These are phyloP conservation scores for Epizoanthus scotinus DNA, from an alignment of 92 coral and sea anemone species.

Conservation along the genomic window DNA sequence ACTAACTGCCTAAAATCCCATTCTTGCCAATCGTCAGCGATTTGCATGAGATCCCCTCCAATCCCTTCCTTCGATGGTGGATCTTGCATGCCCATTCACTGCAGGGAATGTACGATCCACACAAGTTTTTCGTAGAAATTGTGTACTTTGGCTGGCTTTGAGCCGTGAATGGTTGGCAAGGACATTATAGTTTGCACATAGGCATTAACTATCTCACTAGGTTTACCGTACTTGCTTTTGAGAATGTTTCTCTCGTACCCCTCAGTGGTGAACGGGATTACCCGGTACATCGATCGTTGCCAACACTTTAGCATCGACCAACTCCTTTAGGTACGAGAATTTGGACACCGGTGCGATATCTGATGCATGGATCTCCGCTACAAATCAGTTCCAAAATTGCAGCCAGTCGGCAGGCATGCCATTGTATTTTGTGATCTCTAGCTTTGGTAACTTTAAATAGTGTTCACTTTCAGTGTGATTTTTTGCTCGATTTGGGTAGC, in stretches of 20 bases:
- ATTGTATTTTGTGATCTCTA: no score
- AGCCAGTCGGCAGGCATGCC: no score
- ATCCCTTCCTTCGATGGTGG: slow-evolving; percentile 60
- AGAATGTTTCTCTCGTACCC: slow-evolving; percentile 53
- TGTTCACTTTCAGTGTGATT: no score
- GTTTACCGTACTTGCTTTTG: slow-evolving; percentile 52
- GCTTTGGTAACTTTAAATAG: no score
- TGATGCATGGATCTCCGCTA: slow-evolving; percentile 25
- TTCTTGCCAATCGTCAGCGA: slow-evolving; percentile 60
- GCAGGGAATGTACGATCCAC: slow-evolving; percentile 55
- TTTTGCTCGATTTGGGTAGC: no score
- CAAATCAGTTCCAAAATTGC: no score
- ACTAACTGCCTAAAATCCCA: slow-evolving; percentile 62
- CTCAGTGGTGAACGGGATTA: slow-evolving; percentile 52
- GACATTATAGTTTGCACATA: slow-evolving; percentile 57
- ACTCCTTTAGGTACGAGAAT: slow-evolving; percentile 44
- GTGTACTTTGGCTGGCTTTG: slow-evolving; percentile 53
- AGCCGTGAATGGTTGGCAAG: slow-evolving; percentile 56
- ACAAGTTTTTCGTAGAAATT: slow-evolving; percentile 58
- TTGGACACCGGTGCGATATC: slow-evolving; percentile 46
- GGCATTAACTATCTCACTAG: slow-evolving; percentile 64
- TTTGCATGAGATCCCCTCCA: slow-evolving; percentile 58
- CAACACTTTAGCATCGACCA: slow-evolving; percentile 27
- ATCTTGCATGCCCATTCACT: slow-evolving; percentile 56
- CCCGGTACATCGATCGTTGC: slow-evolving; percentile 36